Percentiles rank a stretch among this genome's conserved stretches.
phyloP scores from a whole-genome alignment of 53 echinoderm and acorn worm genomes.

The Paracentrotus lividus region DNA sequence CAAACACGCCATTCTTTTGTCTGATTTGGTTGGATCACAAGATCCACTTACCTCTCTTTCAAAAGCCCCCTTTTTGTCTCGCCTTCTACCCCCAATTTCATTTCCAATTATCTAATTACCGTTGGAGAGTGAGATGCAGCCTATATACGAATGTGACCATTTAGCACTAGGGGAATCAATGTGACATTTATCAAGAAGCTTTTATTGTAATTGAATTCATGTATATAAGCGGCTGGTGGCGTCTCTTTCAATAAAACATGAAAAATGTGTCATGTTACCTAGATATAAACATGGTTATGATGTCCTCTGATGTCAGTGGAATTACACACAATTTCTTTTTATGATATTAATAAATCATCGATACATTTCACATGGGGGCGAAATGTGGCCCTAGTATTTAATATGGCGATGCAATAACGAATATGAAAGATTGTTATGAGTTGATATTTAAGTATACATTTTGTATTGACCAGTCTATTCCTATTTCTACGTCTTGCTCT shows the following conservation, averaged over 20 bases:
- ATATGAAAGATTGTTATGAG: not conserved
- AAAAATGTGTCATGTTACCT: not conserved
- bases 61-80: constrained; percentile 55
- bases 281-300: not conserved
- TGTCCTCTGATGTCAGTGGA: too few species aligned
- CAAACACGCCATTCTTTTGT: constrained; percentile 63
- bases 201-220: constrained; percentile 43
- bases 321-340: too few species aligned
- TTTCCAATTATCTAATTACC: constrained; percentile 60
- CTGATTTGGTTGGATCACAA: constrained; percentile 1
- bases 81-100: constrained; percentile 58
- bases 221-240: not conserved
- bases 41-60: constrained; percentile 58
- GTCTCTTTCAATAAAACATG: not conserved
- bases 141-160: not conserved
- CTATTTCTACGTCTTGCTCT: not conserved
- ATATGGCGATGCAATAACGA: not conserved
- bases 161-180: not conserved
- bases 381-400: too few species aligned
- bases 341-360: too few species aligned
- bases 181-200: constrained; percentile 7
- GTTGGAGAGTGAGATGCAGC: constrained; percentile 14
- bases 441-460: too few species aligned
- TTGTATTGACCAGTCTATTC: not conserved
- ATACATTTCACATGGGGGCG: too few species aligned